These are phyloP conservation scores for Zaprionus obscuricornis DNA, from an alignment of 2,888 invertebrate genomes.

Conservation along the genomic window DNA sequence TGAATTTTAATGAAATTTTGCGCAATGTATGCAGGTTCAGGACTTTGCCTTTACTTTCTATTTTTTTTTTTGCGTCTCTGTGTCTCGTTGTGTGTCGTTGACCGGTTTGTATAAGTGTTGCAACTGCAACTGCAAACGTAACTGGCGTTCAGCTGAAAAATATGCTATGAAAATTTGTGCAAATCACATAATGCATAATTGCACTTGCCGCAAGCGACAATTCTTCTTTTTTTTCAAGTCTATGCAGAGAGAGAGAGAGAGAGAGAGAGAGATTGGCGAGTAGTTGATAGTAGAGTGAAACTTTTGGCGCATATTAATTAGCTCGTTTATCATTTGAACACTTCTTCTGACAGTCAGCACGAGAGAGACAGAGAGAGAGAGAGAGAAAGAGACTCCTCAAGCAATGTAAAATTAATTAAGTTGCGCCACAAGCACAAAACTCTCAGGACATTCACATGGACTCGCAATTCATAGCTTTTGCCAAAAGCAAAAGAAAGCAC, in stretches of 20 bases:
- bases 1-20: conserved; percentile 72
- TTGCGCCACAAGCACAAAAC: conserved; percentile 60
- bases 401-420: conserved; percentile 75
- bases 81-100: conserved; percentile 48
- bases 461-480: conserved; percentile 36
- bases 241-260: too few relatives aligned
- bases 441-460: conserved; percentile 27
- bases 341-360: conserved; percentile 60
- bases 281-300: conserved; percentile 23
- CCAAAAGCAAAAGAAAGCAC: conserved; percentile 26
- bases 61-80: too few relatives aligned
- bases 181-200: conserved; percentile 68
- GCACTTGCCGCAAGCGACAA: conserved; percentile 37
- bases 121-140: conserved; percentile 3
- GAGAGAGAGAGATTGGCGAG: too few relatives aligned
- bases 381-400: conserved; percentile 49
- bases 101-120: conserved; percentile 10
- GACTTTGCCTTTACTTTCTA: too few relatives aligned
- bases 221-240: conserved; percentile 33
- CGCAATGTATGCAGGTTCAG: conserved; percentile 30
- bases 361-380: too few relatives aligned
- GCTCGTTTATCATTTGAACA: conserved; percentile 76
- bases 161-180: conserved; percentile 33
- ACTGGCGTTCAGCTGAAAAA: conserved; percentile 19
- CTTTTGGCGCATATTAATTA: conserved; percentile 71